Evolutionary conservation across 1,140 invertebrate species (phyloP), one percentile per base, ranked within the genome.

Genomic region (Drosophila kanapiae): DNA sequence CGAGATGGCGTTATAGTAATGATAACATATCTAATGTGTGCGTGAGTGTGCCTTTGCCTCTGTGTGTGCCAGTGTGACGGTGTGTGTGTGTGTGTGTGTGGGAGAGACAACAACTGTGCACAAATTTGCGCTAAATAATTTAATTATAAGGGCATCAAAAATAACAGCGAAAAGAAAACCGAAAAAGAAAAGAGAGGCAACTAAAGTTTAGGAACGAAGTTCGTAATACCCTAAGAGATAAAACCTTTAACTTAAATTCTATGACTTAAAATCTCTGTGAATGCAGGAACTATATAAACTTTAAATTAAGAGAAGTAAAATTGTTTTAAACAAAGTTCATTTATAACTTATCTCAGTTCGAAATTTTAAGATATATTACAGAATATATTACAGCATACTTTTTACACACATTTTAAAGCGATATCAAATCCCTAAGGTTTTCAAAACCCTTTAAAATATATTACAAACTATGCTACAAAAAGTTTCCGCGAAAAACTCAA

Each of bases 121-220:
- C 81, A 78, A 87, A 87, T 87, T 77, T 77, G 64, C 79, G 64
- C 58, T 75, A 80, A 87, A 87, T 87, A 82, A 87, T 87, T 87
- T 83, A 83, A 87, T 87, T 87, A 88, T 88, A 74, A 74, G 67
- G 40, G 54, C 69, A 72, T 72, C 65, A 72, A 71, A 58, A 59
- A 72, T 70, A 56, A 71, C 56, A 74, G 69, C 51, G 64, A 18
- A 49, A 62, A 58, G 69, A 72, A 45, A 75, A 54, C 42, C 48
- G 10, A 69, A 61, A 51, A 75, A 60, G 33, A 43, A 48, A 29
- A 47, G 7, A 23, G 31, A n/a, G 5, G 6, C n/a, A 3, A 6
- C 4, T 10, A 5, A 16, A 1, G 5, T 35, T 0, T 9, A 8
- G 27, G 10, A 33, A 1, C 16, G 16, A 49, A 38, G 14, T 10